Percentiles rank a stretch among this genome's conserved stretches.
These are phyloP conservation scores for Rhodeus uyekii DNA, from an alignment of 2,797 vertebrate species.

Conservation along the genomic window DNA sequence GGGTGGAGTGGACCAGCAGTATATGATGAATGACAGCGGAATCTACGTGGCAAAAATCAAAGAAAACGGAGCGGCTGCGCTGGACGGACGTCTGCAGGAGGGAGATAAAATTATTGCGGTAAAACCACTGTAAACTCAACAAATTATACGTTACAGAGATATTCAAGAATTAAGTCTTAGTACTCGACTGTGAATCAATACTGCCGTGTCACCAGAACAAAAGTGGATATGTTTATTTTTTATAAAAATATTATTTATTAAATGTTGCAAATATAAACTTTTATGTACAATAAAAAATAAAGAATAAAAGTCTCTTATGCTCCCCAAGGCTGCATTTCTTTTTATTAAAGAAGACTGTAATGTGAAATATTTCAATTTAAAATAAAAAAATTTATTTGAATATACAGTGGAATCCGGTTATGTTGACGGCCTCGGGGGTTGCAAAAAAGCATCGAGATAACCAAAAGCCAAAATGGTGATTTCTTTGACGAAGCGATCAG, in stretches of 20 bases:
- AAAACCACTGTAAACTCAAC: slow-evolving; percentile 49
- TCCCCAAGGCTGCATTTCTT: not conserved
- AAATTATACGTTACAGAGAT: not conserved
- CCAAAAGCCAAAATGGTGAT: too few species aligned
- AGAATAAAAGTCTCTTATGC: not conserved
- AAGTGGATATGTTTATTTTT: not conserved
- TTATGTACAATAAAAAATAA: not conserved
- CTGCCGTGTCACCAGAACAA: not conserved
- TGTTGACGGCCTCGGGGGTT: too few species aligned
- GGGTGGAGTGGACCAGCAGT: slow-evolving; percentile 91
- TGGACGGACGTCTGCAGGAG: slow-evolving; percentile 90
- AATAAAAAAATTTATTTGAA: not conserved
- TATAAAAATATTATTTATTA: not conserved
- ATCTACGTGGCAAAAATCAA: slow-evolving; percentile 96
- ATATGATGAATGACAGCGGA: slow-evolving; percentile 84
- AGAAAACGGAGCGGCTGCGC: slow-evolving; percentile 88
- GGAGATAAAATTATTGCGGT: slow-evolving; percentile 95
- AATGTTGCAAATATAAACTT: not conserved
- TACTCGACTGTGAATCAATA: not conserved
- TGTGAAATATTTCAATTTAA: not conserved
- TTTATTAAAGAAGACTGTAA: not conserved
- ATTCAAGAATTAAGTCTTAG: too few species aligned
- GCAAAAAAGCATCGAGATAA: too few species aligned
- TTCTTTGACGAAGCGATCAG: too few species aligned
- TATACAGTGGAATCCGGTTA: too few species aligned